Evolutionary conservation across 2,888 invertebrate genomes (phyloP).

Genomic region (Acronicta alni): DNA sequence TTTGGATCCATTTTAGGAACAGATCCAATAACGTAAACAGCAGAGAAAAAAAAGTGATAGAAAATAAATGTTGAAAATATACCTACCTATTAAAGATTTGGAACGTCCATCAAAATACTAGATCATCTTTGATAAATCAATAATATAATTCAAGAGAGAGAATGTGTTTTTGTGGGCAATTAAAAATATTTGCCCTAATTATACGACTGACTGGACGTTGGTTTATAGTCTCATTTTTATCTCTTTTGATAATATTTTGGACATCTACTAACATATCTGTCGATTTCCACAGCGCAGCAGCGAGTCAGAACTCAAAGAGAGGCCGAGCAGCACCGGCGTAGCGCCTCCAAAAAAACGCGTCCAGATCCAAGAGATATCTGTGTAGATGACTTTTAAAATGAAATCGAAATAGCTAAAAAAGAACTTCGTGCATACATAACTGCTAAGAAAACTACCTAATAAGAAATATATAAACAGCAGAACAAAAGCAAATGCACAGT

Average conservation of each 20-base stretch:
- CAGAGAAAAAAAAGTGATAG: no score
- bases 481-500: no score
- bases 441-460: neutral
- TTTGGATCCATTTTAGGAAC: constrained; percentile 30
- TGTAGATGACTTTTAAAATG: constrained; percentile 87
- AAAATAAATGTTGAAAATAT: no score
- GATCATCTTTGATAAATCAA: no score
- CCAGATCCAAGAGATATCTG: constrained; percentile 94
- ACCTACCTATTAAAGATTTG: no score
- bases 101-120: no score
- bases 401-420: neutral
- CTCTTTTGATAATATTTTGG: neutral
- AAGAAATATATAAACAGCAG: no score
- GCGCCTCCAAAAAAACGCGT: constrained; percentile 93
- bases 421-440: no score
- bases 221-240: neutral
- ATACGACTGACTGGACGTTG: no score
- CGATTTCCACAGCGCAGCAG: constrained; percentile 87
- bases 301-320: constrained; percentile 84
- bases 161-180: no score
- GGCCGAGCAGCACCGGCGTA: constrained; percentile 69
- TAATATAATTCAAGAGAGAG: no score
- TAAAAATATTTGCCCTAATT: neutral
- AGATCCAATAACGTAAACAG: neutral
- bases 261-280: constrained; percentile 69